Evolutionary conservation across 2,888 invertebrate genomes (phyloP).

Genomic region (Papilio demoleus): DNA sequence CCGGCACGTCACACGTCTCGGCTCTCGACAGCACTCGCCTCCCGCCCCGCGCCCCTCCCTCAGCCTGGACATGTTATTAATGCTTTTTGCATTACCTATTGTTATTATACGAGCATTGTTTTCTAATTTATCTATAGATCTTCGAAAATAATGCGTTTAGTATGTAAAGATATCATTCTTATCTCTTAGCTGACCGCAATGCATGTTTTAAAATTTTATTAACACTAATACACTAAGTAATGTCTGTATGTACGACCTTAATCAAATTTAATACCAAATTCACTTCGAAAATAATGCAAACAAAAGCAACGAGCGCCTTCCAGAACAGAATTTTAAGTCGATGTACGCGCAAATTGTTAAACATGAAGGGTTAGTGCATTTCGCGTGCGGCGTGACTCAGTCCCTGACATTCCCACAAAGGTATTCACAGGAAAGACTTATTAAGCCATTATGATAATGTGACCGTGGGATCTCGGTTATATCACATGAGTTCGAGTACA

Average conservation of each 20-base stretch:
- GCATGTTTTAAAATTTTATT: conserved; percentile 40
- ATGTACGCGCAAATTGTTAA: conserved; percentile 50
- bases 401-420: conserved; percentile 74
- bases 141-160: conserved; percentile 33
- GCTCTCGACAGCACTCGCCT: conserved; percentile 64
- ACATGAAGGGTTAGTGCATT: conserved; percentile 65
- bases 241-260: conserved; percentile 34
- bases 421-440: conserved; percentile 73
- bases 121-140: conserved; percentile 37
- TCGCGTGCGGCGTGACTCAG: conserved; percentile 67
- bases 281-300: conserved; percentile 31
- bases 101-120: conserved; percentile 45
- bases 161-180: conserved; percentile 38
- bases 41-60: neutral
- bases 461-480: conserved; percentile 62
- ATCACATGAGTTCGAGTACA: conserved; percentile 29
- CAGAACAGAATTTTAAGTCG: conserved; percentile 47
- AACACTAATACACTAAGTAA: conserved; percentile 35
- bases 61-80: conserved; percentile 58
- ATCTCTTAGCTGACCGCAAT: conserved; percentile 36
- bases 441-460: conserved; percentile 73
- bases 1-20: conserved; percentile 72
- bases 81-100: conserved; percentile 54
- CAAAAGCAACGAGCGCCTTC: conserved; percentile 42
- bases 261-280: conserved; percentile 32